phyloP scores from a whole-genome alignment of 1,140 invertebrate species.

The Caerostris extrusa region DNA sequence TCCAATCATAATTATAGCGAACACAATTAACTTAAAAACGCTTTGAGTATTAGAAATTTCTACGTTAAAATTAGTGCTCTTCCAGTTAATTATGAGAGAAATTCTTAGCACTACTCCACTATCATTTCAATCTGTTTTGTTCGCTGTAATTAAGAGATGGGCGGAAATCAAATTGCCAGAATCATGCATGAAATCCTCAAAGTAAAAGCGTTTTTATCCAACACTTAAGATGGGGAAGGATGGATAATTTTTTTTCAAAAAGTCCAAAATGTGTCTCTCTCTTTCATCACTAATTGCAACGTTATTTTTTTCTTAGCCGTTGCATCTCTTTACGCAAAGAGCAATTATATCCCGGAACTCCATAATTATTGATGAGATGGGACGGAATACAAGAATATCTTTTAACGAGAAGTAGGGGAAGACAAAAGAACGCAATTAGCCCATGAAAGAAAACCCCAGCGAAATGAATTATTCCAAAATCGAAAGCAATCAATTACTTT shows the following conservation, averaged over 20 bases:
- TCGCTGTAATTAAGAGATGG: background rate
- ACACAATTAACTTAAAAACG: too few species aligned
- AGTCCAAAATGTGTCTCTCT: background rate
- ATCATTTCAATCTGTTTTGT: background rate
- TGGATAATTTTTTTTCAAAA: background rate
- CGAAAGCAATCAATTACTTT: constrained; percentile 2
- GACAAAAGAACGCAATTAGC: background rate
- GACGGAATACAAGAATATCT: background rate
- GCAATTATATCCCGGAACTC: background rate
- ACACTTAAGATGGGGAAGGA: background rate
- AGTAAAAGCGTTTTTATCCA: background rate
- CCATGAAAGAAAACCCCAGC: background rate
- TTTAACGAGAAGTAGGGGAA: background rate
- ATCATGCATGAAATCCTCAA: background rate
- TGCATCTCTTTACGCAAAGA: background rate
- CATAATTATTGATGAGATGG: background rate
- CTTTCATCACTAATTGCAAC: background rate
- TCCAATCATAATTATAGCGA: too few species aligned
- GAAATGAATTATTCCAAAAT: background rate
- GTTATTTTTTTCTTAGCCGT: background rate
- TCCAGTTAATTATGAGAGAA: too few species aligned
- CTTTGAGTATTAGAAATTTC: too few species aligned
- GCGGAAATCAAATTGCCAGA: background rate
- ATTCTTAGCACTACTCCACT: too few species aligned
- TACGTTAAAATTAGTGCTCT: too few species aligned